Conservation (phyloP, 2,113 vertebrate species). For the Spermophilus dauricus region DNA sequence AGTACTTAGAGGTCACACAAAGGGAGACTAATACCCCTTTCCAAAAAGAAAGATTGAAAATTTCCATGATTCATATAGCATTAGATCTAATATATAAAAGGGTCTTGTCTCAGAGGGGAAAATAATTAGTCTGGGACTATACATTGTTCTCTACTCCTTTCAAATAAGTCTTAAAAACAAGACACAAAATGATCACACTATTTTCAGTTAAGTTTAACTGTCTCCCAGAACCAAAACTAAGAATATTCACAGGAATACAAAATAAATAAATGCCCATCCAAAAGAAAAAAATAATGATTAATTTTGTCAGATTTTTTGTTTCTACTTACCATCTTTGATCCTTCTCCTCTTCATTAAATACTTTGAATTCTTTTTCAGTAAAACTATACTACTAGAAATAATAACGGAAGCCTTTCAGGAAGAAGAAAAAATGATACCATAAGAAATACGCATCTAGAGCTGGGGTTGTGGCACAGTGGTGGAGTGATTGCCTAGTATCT, state of each 20-base stretch:
- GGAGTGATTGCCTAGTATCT: too few relatives aligned
- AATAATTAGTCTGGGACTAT: not conserved
- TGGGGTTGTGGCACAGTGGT: too few relatives aligned
- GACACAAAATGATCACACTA: not conserved
- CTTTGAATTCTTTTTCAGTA: not conserved
- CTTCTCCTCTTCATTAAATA: too few relatives aligned
- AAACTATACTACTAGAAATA: not conserved
- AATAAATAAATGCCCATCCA: not conserved
- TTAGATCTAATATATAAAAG: not conserved
- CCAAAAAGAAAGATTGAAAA: not conserved
- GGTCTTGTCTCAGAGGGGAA: not conserved
- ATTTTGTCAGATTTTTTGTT: too few relatives aligned
- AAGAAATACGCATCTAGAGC: not conserved
- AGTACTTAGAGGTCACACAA: not conserved
- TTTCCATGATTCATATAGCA: not conserved
- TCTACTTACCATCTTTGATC: too few relatives aligned
- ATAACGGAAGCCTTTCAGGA: not conserved
- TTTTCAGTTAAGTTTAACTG: not conserved
- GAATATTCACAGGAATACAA: not conserved
- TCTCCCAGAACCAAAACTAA: not conserved
- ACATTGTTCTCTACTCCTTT: not conserved
- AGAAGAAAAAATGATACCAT: not conserved
- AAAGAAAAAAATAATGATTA: not conserved
- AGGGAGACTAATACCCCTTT: not conserved
- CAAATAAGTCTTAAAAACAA: not conserved